Evolutionary conservation across 2,888 invertebrate species (phyloP).

Genomic region (Melinaea marsaeus): DNA sequence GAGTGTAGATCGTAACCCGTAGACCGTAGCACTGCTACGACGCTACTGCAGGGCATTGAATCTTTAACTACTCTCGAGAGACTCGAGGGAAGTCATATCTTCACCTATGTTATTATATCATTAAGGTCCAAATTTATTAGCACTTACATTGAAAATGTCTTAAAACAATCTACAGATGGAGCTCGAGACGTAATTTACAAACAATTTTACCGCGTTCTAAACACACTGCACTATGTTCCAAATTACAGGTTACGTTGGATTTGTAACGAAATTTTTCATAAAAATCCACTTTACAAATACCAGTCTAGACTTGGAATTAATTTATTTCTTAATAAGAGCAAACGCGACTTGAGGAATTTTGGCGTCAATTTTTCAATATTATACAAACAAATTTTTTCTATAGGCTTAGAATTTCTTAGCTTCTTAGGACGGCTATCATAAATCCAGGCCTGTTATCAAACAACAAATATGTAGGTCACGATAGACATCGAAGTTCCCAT

Average conservation of each 20-base stretch:
- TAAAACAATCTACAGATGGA: conserved; percentile 34
- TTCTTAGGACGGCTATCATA: no score
- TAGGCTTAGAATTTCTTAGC: no score
- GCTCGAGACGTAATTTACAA: conserved; percentile 26
- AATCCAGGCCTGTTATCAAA: not conserved
- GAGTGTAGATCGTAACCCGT: conserved; percentile 8
- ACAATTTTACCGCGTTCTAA: conserved; percentile 7
- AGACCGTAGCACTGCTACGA: conserved; percentile 21
- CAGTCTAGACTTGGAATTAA: not conserved
- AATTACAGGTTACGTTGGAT: not conserved
- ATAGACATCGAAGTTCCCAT: conserved; percentile 18
- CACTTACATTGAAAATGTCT: conserved; percentile 17
- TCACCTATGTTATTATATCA: conserved; percentile 19
- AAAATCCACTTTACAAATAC: not conserved
- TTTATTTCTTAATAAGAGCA: not conserved
- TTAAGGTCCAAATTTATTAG: conserved; percentile 25
- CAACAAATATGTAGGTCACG: conserved; percentile 18
- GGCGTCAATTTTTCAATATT: no score
- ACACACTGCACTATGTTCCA: not conserved
- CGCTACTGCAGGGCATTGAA: conserved; percentile 24
- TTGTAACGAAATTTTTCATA: not conserved
- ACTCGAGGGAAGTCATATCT: conserved; percentile 5
- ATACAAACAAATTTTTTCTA: no score
- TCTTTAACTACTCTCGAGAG: conserved; percentile 27
- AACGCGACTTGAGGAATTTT: not conserved